Evolutionary conservation across 92 coral and sea anemone species (phyloP).

Genomic region (Phenganax marumi): DNA sequence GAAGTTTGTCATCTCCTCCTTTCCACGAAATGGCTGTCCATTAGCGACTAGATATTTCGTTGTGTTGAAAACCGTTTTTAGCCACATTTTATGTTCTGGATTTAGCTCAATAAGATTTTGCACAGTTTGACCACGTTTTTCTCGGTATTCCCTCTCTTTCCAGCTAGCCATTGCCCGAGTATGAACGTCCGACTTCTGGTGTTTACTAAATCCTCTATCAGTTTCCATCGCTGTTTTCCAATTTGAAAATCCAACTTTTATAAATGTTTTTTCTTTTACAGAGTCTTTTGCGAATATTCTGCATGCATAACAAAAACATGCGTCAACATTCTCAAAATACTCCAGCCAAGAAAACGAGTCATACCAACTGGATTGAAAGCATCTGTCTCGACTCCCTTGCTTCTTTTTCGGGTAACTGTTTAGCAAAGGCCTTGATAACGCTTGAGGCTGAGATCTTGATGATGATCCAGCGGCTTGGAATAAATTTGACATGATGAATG

Average conservation of each 20-base stretch:
- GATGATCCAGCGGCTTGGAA: too few relatives aligned
- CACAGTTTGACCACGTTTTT: constrained; percentile 19
- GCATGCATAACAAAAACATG: constrained; percentile 56
- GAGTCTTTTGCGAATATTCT: constrained; percentile 45
- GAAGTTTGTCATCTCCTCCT: background rate
- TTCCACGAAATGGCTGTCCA: constrained; percentile 13
- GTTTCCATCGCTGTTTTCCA: constrained; percentile 57
- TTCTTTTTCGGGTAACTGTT: too few relatives aligned
- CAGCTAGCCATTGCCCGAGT: constrained; percentile 39
- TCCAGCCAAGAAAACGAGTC: constrained; percentile 31
- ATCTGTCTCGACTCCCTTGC: too few relatives aligned
- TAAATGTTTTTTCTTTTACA: constrained; percentile 43
- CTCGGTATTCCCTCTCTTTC: constrained; percentile 19
- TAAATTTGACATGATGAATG: too few relatives aligned
- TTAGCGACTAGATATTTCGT: constrained; percentile 14
- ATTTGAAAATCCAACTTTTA: constrained; percentile 45
- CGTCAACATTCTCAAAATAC: constrained; percentile 43
- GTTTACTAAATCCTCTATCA: constrained; percentile 56
- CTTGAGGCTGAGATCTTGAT: too few relatives aligned
- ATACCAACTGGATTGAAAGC: too few relatives aligned
- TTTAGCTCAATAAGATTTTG: constrained; percentile 20
- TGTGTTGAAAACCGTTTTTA: constrained; percentile 9
- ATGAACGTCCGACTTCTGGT: constrained; percentile 27
- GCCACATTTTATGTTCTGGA: constrained; percentile 10
- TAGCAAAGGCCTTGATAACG: too few relatives aligned